Base-by-base conservation (phyloP, 2,888 invertebrate genomes). In the Cloeon dipterum region DNA sequence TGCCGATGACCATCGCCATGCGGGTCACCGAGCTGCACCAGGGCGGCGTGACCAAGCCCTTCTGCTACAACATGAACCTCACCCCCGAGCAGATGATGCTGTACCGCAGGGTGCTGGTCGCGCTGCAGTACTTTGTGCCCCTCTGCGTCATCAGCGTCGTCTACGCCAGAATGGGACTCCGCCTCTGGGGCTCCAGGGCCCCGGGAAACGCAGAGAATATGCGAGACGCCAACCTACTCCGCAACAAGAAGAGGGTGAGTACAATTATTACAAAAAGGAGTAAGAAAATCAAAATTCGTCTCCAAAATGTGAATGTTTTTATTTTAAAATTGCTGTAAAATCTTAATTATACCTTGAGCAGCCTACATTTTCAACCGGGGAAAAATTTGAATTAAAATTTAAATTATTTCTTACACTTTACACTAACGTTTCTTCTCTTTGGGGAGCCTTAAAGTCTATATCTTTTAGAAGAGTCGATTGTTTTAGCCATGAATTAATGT, bases 71-170 rank as follows among this genome's bases (percentile, higher is more conserved):
- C 39, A 49, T 54, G 36, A 49, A 48, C n/a, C 43, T 52, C 29
- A 44, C 47, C 1, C 40, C 39, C 10, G 41, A 42, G 14, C 42
- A 46, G 33, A 42, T 49, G 36, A 42, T 41, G 41, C 45, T 44
- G 17, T 50, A 50, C 39, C 39, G 43, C 3, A 44, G 46, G 19
- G 41, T 51, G 8, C 40, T 50, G 14, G 49, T 49, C 5, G 53
- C 46, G 8, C 40, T 62, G 21, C 65, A 65, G 48, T 88, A 86
- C 52, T 61, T 85, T 45, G 70, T 78, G 32, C 88, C 86, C 1
- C 61, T 86, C 44, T 66, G 70, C 45, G 72, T 86, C 44, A 82
- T 88, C 48, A 72, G 76, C 36, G 78, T 70, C 50, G 81, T 82
- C 11, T 88, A 88, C 55, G 70, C 67, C 32, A 63, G 79, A 49